These are phyloP conservation scores for Lacanobia wlatinum DNA, from an alignment of 2,888 invertebrate species.

Conservation along the genomic window DNA sequence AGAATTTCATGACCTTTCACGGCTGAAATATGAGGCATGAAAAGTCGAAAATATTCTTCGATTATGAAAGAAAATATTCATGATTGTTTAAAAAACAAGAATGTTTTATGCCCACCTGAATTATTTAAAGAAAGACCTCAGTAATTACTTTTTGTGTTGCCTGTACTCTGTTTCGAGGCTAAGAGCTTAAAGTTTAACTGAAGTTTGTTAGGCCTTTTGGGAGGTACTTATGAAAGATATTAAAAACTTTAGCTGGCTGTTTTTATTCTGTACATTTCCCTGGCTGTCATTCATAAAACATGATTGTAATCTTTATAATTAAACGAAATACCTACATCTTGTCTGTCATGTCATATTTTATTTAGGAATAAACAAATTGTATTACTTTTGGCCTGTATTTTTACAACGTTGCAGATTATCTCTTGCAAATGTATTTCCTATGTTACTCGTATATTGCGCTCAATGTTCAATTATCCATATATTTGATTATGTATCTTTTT, in stretches of 20 bases:
- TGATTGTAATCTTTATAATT: constrained; percentile 33
- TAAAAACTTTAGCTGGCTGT: constrained; percentile 37
- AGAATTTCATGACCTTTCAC: constrained; percentile 41
- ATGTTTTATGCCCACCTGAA: constrained; percentile 11
- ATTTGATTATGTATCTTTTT: too few relatives aligned
- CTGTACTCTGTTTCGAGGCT: constrained; percentile 14
- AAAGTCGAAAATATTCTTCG: constrained; percentile 25
- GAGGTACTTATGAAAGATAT: constrained; percentile 31
- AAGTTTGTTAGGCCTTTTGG: constrained; percentile 22
- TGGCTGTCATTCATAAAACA: constrained; percentile 40
- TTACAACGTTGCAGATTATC: background rate
- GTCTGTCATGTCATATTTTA: constrained; percentile 9
- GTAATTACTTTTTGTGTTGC: constrained; percentile 27
- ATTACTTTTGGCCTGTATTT: background rate
- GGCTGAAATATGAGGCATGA: constrained; percentile 33
- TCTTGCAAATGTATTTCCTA: background rate
- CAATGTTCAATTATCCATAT: too few relatives aligned
- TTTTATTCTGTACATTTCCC: constrained; percentile 8
- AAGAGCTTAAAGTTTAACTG: constrained; percentile 9
- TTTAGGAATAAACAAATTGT: background rate
- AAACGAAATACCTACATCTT: constrained; percentile 10
- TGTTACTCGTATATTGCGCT: too few relatives aligned
- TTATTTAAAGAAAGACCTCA: background rate
- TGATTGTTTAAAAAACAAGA: constrained; percentile 5
- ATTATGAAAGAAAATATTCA: constrained; percentile 25